Evolutionary conservation across 1,140 invertebrate species (phyloP), one percentile per base, ranked within the genome.

Genomic region (Neodiprion fabricii): DNA sequence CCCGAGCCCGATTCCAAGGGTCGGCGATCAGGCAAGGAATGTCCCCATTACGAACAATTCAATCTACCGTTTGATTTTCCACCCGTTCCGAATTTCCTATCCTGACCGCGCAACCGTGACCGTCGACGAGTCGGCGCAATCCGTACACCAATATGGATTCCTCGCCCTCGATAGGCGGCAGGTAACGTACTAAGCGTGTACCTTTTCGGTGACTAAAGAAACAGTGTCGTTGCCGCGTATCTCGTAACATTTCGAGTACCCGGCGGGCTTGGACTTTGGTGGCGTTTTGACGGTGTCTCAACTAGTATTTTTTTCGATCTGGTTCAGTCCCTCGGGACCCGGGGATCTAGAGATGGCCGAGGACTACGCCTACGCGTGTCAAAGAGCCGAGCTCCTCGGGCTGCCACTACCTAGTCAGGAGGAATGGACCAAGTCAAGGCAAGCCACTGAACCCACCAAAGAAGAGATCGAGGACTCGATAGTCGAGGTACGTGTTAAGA

Each of bases 381-480:
- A 92, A 82, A 88, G 94, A 71, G 93, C 93, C 4, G 94, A 95
- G 85, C 85, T 95, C 14, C 88, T 95, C 72, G 94, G 93, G 0
- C 86, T 93, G 28, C 89, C 91, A 69, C 90, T 90, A 77, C 93
- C 93, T 0, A 89, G 89, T 76, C 89, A 91, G 81, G 92, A 91
- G 23, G 92, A 93, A 66, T 95, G 93, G 88, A 83, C 91, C 76
- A 87, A 88, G 80, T 87, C 88, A 77, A 76, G 79, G 77, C 84
- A 84, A 70, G 82, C 84, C 9, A 79, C 79, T 14, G 81, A 87
- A 1, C 4, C 53, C 11, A 11, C 53, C 53, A 61, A 11, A 11
- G 53, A 61, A 61, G 53, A 61, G n/a, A 61, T 61, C 53, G 53
- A 61, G 53, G 53, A 61, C 11, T 61, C 53, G 53, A 61, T 61